Conservation (phyloP, 2,888 invertebrate species). For the Phaonia tiefii region DNA sequence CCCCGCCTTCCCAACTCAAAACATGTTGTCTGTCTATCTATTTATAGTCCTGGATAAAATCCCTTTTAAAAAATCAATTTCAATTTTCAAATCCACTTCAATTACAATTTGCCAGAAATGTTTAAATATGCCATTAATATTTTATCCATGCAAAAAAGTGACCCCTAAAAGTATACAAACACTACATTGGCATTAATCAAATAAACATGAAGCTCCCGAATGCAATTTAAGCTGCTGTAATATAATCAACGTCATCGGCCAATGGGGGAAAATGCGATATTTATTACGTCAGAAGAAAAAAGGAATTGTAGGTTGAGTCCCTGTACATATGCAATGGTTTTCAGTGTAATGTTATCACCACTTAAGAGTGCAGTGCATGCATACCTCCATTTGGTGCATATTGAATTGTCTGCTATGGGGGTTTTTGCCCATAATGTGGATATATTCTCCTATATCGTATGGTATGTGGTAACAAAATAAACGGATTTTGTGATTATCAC, state of each 20-base stretch:
- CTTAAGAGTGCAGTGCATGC: constrained; percentile 57
- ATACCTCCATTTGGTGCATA: constrained; percentile 47
- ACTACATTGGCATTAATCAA: constrained; percentile 46
- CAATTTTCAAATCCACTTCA: constrained; percentile 3
- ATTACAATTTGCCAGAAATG: constrained; percentile 2
- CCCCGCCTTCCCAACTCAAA: too few species aligned
- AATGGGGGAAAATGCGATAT: too few species aligned
- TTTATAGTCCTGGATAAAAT: too few species aligned
- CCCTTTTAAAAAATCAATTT: background rate
- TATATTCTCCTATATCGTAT: background rate
- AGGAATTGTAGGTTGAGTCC: too few species aligned
- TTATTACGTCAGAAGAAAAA: too few species aligned
- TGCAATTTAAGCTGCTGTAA: constrained; percentile 2
- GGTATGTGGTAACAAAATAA: constrained; percentile 53
- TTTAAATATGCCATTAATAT: constrained; percentile 9
- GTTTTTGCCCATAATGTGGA: constrained; percentile 9
- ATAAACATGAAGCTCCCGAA: constrained; percentile 4
- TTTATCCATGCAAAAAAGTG: constrained; percentile 10
- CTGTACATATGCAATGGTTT: constrained; percentile 47
- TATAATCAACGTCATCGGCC: constrained; percentile 18
- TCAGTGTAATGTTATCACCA: constrained; percentile 42
- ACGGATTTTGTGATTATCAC: constrained; percentile 64
- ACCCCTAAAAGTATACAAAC: constrained; percentile 58
- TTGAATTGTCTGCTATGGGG: constrained; percentile 53
- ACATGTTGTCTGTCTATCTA: too few species aligned